Conservation (phyloP, 2,888 invertebrate genomes). For the Drosophila meridionalis region DNA sequence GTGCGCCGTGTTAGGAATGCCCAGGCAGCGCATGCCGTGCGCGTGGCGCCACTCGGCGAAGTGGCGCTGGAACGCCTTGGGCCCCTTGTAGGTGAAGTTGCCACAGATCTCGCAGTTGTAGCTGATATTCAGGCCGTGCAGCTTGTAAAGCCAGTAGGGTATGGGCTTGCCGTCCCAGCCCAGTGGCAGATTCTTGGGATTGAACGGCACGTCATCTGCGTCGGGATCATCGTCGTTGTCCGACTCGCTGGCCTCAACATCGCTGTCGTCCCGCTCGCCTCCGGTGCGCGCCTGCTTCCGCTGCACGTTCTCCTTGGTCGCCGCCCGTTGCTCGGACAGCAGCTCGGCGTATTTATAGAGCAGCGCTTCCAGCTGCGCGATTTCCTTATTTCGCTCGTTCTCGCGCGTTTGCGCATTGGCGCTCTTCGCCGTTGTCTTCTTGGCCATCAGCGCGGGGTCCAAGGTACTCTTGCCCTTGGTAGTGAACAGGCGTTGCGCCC, state of each 20-base stretch:
- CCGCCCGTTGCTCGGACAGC: slow-evolving; percentile 92
- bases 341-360: slow-evolving; percentile 94
- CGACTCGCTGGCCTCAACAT: slow-evolving; percentile 93
- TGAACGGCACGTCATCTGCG: slow-evolving; percentile 98
- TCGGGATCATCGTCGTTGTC: slow-evolving; percentile 93
- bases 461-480: slow-evolving; percentile 97
- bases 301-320: slow-evolving; percentile 99
- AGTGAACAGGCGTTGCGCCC: slow-evolving; percentile 97
- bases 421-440: slow-evolving; percentile 89
- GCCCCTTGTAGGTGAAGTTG: slow-evolving; percentile 98
- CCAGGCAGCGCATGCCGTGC: slow-evolving; percentile 98
- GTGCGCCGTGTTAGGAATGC: slow-evolving; percentile 99
- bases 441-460: slow-evolving; percentile 96
- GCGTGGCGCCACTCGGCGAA: slow-evolving; percentile 97
- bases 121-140: slow-evolving; percentile 99
- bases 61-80: slow-evolving; percentile 99
- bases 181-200: slow-evolving; percentile 99
- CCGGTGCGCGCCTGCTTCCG: slow-evolving; percentile 98
- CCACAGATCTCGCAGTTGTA: slow-evolving; percentile 99
- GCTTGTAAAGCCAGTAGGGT: slow-evolving; percentile 99
- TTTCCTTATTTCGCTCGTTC: slow-evolving; percentile 91
- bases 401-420: slow-evolving; percentile 87
- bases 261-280: slow-evolving; percentile 96
- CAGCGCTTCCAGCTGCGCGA: slow-evolving; percentile 95
- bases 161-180: slow-evolving; percentile 99